Evolutionary conservation across 2,797 vertebrate species (phyloP).

Genomic region (Huso huso): DNA sequence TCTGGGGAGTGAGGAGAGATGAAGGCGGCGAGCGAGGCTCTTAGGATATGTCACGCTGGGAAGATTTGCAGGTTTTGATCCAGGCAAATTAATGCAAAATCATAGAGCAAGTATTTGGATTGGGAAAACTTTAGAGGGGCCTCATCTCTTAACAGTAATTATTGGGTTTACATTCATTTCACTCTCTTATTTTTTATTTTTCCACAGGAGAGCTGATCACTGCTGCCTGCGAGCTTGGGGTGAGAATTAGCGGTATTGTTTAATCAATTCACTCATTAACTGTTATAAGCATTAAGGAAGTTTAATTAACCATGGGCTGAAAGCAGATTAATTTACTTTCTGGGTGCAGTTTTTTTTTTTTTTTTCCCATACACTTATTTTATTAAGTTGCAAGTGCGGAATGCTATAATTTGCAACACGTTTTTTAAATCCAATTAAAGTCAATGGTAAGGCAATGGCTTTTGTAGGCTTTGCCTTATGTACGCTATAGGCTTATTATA

Average conservation of each 20-base stretch:
- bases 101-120: slow-evolving; percentile 99
- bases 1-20: slow-evolving; percentile 58
- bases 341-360: slow-evolving; percentile 76
- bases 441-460: slow-evolving; percentile 97
- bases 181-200: slow-evolving; percentile 64
- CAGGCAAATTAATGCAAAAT: slow-evolving; percentile 99
- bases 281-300: slow-evolving; percentile 99
- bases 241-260: slow-evolving; percentile 99
- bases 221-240: slow-evolving; percentile 98
- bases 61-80: slow-evolving; percentile 99
- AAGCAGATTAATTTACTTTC: slow-evolving; percentile 99
- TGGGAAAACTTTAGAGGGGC: slow-evolving; percentile 98
- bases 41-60: slow-evolving; percentile 96
- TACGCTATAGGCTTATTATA: slow-evolving; percentile 98
- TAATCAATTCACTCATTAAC: slow-evolving; percentile 99
- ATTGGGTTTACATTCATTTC: slow-evolving; percentile 99
- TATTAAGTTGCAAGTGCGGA: slow-evolving; percentile 98
- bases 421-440: slow-evolving; percentile 99
- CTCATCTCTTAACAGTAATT: slow-evolving; percentile 99
- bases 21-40: slow-evolving; percentile 68
- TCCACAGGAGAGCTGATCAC: slow-evolving; percentile 99
- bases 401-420: slow-evolving; percentile 99
- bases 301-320: slow-evolving; percentile 99
- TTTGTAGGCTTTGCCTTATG: slow-evolving; percentile 96
- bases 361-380: slow-evolving; percentile 73